These are phyloP conservation scores for Lepus townsendii DNA, from an alignment of 2,797 vertebrate genomes.

Conservation along the genomic window DNA sequence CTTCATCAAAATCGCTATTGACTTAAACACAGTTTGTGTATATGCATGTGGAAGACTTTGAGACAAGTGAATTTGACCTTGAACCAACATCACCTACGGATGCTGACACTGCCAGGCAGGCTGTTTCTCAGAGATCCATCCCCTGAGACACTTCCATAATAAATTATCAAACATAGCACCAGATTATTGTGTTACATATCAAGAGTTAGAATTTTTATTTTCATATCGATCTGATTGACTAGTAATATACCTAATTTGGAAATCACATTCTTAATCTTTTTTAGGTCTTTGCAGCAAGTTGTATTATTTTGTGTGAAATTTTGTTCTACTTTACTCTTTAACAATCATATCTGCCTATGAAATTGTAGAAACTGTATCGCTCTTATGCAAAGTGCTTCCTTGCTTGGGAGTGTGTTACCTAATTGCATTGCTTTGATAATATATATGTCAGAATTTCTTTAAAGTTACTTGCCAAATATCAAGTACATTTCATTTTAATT, in stretches of 20 bases:
- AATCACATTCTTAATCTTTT: not conserved
- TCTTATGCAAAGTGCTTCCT: conserved; percentile 14
- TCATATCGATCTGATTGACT: not conserved
- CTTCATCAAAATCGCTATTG: conserved; percentile 4
- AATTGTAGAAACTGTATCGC: not conserved
- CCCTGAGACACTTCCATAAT: not conserved
- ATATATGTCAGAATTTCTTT: conserved; percentile 39
- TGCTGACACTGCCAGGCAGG: not conserved
- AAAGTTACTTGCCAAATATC: conserved; percentile 59
- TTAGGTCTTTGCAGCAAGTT: not conserved
- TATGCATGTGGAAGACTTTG: not conserved
- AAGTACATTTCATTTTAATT: not conserved
- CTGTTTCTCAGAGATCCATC: not conserved
- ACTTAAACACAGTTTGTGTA: not conserved
- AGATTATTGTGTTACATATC: not conserved
- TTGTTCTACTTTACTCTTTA: not conserved
- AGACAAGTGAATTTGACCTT: conserved; percentile 25
- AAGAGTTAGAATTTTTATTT: not conserved
- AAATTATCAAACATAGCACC: conserved; percentile 20
- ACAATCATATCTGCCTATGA: not conserved
- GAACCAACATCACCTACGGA: not conserved
- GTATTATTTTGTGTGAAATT: not conserved
- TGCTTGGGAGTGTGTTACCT: conserved; percentile 8
- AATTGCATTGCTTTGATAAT: not conserved
- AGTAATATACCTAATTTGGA: not conserved